Evolutionary conservation across 2,888 invertebrate genomes (phyloP).

Genomic region (Trichopria drosophilae): DNA sequence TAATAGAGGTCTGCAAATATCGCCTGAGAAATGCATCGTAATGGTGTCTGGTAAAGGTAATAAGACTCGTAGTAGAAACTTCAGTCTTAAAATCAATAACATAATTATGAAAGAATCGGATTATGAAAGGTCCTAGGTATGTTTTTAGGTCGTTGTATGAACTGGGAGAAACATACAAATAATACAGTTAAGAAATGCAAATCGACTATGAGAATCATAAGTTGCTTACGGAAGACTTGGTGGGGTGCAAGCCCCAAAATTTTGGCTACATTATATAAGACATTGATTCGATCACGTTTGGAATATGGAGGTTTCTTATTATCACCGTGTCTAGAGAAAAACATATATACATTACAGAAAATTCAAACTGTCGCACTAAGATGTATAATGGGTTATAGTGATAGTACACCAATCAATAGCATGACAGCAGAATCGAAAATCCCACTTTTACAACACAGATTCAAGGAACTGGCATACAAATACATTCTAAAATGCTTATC

Average conservation of each 20-base stretch:
- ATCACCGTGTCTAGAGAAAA: no score
- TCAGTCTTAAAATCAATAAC: not conserved
- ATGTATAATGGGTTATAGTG: constrained; percentile 24
- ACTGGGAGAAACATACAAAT: constrained; percentile 17
- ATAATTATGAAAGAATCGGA: not conserved
- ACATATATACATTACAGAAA: constrained; percentile 18
- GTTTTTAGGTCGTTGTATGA: constrained; percentile 16
- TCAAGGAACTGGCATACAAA: no score
- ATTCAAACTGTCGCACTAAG: constrained; percentile 26
- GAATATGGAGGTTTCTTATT: constrained; percentile 29
- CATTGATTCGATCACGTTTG: constrained; percentile 10
- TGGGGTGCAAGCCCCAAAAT: constrained; percentile 23
- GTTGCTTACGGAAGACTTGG: constrained; percentile 23
- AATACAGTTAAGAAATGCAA: constrained; percentile 10
- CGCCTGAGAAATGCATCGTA: constrained; percentile 21
- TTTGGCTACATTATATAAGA: no score
- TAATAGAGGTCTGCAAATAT: constrained; percentile 8
- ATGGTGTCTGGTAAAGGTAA: constrained; percentile 17
- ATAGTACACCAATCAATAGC: no score
- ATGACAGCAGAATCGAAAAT: constrained; percentile 21
- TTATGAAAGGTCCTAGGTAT: constrained; percentile 20
- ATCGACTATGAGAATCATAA: constrained; percentile 12
- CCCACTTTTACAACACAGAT: constrained; percentile 10
- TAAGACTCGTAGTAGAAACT: not conserved
- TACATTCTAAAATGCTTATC: no score